phyloP scores from a whole-genome alignment of 1,140 invertebrate genomes.

The Aphelinus atriplicis region DNA sequence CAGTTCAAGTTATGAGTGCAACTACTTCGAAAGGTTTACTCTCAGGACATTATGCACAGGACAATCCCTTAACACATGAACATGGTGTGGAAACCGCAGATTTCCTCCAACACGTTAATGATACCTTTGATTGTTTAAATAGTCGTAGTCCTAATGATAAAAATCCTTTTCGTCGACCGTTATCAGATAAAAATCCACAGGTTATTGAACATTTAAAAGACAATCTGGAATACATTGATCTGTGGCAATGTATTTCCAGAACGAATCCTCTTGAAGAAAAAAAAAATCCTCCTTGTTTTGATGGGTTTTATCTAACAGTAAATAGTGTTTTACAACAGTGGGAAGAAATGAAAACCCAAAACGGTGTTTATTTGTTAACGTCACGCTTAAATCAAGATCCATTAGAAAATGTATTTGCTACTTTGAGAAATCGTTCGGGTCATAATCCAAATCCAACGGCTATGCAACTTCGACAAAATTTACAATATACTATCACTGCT shows the following conservation, averaged over 20 bases:
- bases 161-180: constrained; percentile 33
- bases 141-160: constrained; percentile 19
- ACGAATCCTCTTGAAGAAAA: no score
- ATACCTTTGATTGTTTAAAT: constrained; percentile 45
- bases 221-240: no score
- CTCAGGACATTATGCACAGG: constrained; percentile 25
- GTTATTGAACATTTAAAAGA: no score
- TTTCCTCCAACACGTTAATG: constrained; percentile 40
- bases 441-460: no score
- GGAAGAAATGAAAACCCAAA: constrained; percentile 29
- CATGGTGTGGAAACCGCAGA: constrained; percentile 29
- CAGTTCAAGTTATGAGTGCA: constrained; percentile 42
- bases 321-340: constrained; percentile 33
- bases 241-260: no score
- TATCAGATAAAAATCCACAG: constrained; percentile 37
- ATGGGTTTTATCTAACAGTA: constrained; percentile 33
- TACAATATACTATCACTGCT: no score
- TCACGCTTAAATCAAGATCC: constrained; percentile 16
- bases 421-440: no score
- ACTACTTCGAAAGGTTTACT: constrained; percentile 34
- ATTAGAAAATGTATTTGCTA: no score
- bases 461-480: no score
- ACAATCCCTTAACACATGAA: constrained; percentile 20
- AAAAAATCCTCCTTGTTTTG: constrained; percentile 33
- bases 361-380: constrained; percentile 36